Base-by-base conservation (phyloP, 2,113 vertebrate species). In the Paratilapia polleni region DNA sequence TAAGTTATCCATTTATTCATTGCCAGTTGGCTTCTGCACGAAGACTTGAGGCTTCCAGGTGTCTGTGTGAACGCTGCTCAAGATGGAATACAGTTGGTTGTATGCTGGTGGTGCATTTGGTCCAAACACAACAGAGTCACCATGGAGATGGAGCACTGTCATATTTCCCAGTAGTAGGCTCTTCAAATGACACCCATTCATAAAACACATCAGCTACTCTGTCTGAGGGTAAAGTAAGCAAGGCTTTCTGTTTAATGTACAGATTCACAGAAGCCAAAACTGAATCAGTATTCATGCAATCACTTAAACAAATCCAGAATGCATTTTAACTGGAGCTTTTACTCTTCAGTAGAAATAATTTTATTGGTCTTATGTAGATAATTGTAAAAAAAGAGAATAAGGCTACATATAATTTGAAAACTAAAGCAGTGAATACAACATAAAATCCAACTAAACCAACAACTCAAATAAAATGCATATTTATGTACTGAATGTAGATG, bases 21-120 rank as follows among this genome's bases (percentile, higher is more conserved):
- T 75, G 61, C 78, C 62, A n/a, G 63, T 70, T 47, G 31, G 56
- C 73, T 89, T 62, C 66, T 82, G 74, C 20, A 6, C 31, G 61
- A 89, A 90, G 84, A 95, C 92, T 91, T 91, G 85, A 85, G 77
- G 64, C 76, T 58, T 85, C 43, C 74, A 84, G 66, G 81, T 54
- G 49, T 78, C 60, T 60, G 62, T 12, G 61, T 77, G 61, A 82
- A 82, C 6, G 78, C 62, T 82, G 77, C 85, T 86, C 43, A 84
- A 86, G 84, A 80, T 64, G 80, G 49, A 88, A 20, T 60, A 68
- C 80, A 70, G 78, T 6, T 52, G 41, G 78, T 63, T 36, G 84
- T 83, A 76, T 54, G 36, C 73, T 20, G 68, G 49, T 83, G 47
- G 86, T 81, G 80, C 85, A 73, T 89, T 87, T 89, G 70, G 78